Evolutionary conservation across 1,140 invertebrate genomes (phyloP), one percentile per base, ranked within the genome.

Genomic region (Paralvinella palmiformis): DNA sequence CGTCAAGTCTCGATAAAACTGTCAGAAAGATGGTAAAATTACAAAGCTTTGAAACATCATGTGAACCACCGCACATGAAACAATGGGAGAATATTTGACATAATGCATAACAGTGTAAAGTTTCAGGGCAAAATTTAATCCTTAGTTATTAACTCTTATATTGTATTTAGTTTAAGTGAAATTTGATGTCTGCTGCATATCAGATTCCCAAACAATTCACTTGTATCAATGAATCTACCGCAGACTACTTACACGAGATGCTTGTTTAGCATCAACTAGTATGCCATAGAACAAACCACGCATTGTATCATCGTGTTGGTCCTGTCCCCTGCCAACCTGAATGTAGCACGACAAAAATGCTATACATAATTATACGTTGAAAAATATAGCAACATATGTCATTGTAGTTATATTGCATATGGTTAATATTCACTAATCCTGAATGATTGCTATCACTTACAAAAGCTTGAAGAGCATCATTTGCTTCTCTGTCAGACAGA

Each of bases 401-500:
- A 10, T 41, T 41, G 37, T 41, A 41, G 37, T 10, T 10, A 41
- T 10, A n/a, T n/a, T 41, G 37, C 10, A 41, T 41, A 13, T 41
- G 10, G 37, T 13, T 41, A 41, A 41, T 41, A 10, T 41, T 41
- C 37, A 13, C 37, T 13, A 13, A 41, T 41, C n/a, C 37, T 41
- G 37, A 41, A 41, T 13, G 37, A n/a, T 27, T 27, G 6, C 15
- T 5, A 36, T n/a, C 2, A 72, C 73, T 70, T 53, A 92, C 88
- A 36, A 90, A 87, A 81, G 88, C 91, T 75, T 90, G 93, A 13
- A 96, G 83, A 13, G 88, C 88, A 81, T 96, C 93, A 75, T 96
- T 92, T 65, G 89, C 87, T 82, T 97, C 94, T 77, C 95, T 92
- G 76, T 97, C 94, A 63, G 90, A 92, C 64, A 92, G 84, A 62